Evolutionary conservation across 92 coral and sea anemone genomes (phyloP), one percentile per base, ranked within the genome.

Genomic region (Pocillopora meandrina): DNA sequence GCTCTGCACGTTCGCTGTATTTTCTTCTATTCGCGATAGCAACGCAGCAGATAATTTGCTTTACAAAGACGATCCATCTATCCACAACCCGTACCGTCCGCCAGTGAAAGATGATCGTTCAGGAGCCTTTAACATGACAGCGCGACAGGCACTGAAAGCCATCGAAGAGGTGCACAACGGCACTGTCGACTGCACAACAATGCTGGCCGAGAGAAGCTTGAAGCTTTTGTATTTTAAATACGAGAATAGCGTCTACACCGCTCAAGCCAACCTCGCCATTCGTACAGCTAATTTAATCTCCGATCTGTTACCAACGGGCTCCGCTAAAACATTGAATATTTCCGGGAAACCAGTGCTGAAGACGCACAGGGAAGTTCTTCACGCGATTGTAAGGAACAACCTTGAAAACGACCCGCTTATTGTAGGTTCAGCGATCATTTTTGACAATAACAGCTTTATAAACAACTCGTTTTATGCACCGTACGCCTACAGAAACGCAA

Each of bases 391-490:
- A 31, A 81, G 98, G 34, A 91, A 85, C 72, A 94, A 94, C 56
- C 89, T 94, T 5, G 98, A 94, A 74, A 82, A 89, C 75, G 98
- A 94, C 35, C 86, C 82, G 34, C 78, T 94, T 62, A 78, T 94
- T 13, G 87, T 94, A 49, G 98, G 98, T 3, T 94, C 98, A 14
- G 90, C 93, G 58, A 88, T 94, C 65, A 92, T 94, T 61, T 94
- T 94, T 56, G 89, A 90, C 86, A 86, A 90, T 77, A 75, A 88
- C 79, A 87, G 87, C 78, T 94, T 77, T 68, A 82, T 90, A 19
- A 87, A 87, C 74, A 56, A 62, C 61, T 82, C 92, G 20, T 90
- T 92, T 76, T 79, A 58, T 73, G 95, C 98, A 23, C 98, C 95
- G 42, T 94, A 92, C 70, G 98, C 98, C 0, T 94, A 94, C 79